Percentiles rank a stretch among this genome's conserved stretches.
Conservation (phyloP, 2,113 vertebrate genomes). For the Ptychochromis oligacanthus region DNA sequence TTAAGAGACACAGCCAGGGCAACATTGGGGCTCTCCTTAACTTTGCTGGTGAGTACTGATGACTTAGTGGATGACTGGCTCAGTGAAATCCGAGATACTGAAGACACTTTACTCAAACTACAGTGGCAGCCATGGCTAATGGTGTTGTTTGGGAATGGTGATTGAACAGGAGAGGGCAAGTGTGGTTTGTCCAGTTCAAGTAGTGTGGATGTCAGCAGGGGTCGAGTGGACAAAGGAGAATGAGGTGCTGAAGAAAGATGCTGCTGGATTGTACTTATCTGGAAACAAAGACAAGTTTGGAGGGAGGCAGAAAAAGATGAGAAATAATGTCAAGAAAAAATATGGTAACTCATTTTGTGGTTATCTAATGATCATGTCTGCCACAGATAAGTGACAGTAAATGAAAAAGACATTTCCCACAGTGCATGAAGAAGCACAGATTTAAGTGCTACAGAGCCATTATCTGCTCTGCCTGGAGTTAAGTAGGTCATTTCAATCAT, state of each 20-base stretch:
- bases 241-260: slow-evolving; percentile 2
- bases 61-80: slow-evolving; percentile 66
- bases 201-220: slow-evolving; percentile 67
- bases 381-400: slow-evolving; percentile 23
- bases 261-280: slow-evolving; percentile 42
- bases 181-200: slow-evolving; percentile 46
- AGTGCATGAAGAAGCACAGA: slow-evolving; percentile 9
- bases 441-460: slow-evolving; percentile 8
- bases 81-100: slow-evolving; percentile 55
- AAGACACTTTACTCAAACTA: slow-evolving; percentile 60
- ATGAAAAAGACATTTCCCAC: slow-evolving; percentile 20
- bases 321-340: not conserved
- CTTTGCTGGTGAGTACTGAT: slow-evolving; percentile 1
- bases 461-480: not conserved
- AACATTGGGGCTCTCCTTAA: slow-evolving; percentile 24
- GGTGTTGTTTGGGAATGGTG: slow-evolving; percentile 25
- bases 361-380: slow-evolving; percentile 22
- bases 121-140: not conserved
- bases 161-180: slow-evolving; percentile 28
- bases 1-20: slow-evolving; percentile 12
- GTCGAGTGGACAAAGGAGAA: slow-evolving; percentile 36
- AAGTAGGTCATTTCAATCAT: slow-evolving; percentile 38
- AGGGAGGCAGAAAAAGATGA: slow-evolving; percentile 11
- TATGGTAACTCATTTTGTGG: slow-evolving; percentile 7
- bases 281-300: slow-evolving; percentile 16